Conservation (phyloP, 2,888 invertebrate genomes). For the Lepetodrilus schrolli region DNA sequence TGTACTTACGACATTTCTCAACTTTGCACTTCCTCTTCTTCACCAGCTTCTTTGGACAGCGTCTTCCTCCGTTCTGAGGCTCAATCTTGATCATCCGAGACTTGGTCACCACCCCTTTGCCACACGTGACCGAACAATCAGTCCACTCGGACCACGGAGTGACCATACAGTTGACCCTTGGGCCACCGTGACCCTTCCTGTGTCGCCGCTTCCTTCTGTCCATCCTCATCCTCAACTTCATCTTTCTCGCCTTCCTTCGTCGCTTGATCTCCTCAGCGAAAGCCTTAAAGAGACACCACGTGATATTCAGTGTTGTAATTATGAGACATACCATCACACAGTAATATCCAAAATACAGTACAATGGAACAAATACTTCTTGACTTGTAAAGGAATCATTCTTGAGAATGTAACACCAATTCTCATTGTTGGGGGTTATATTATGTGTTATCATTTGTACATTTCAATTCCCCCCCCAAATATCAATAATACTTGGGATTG, state of each 20-base stretch:
- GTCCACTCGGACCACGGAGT: slow-evolving; percentile 70
- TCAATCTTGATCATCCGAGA: slow-evolving; percentile 65
- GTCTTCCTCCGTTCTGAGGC: slow-evolving; percentile 65
- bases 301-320: no score
- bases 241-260: slow-evolving; percentile 39
- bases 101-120: slow-evolving; percentile 50
- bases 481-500: no score
- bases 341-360: no score
- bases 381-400: no score
- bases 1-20: slow-evolving; percentile 67
- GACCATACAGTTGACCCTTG: slow-evolving; percentile 65
- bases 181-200: slow-evolving; percentile 42
- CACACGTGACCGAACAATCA: slow-evolving; percentile 70
- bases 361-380: no score
- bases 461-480: no score
- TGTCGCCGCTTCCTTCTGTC: slow-evolving; percentile 44
- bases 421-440: no score
- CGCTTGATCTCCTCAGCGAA: slow-evolving; percentile 39
- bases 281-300: no score
- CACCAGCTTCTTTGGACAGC: slow-evolving; percentile 67
- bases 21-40: slow-evolving; percentile 62
- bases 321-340: no score
- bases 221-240: slow-evolving; percentile 48
- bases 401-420: no score
- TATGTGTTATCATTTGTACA: no score